Evolutionary conservation across 2,888 invertebrate species (phyloP).

Genomic region (Xanthia togata): DNA sequence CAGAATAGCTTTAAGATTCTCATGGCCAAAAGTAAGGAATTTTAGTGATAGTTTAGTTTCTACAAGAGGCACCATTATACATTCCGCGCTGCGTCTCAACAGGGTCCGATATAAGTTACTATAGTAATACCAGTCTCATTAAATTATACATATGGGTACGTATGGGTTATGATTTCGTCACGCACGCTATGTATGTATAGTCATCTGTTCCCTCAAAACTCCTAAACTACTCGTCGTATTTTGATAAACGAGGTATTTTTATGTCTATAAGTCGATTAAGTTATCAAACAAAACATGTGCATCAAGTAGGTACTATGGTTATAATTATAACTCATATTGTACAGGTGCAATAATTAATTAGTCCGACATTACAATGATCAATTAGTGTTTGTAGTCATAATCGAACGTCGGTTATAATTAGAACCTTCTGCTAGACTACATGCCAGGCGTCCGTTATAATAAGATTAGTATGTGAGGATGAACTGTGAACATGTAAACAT

Average conservation of each 20-base stretch:
- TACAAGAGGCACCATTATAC: not conserved
- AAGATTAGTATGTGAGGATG: conserved; percentile 14
- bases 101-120: not conserved
- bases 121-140: conserved; percentile 4
- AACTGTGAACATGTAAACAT: conserved; percentile 26
- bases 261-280: not conserved
- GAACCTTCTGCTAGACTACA: conserved; percentile 3
- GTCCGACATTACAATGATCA: conserved; percentile 24
- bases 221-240: not conserved
- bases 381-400: conserved; percentile 20
- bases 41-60: too few relatives aligned
- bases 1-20: too few relatives aligned
- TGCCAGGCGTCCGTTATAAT: conserved; percentile 10
- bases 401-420: conserved; percentile 23
- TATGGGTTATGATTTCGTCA: not conserved
- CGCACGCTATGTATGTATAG: not conserved
- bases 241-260: not conserved
- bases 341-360: conserved; percentile 45
- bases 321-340: not conserved
- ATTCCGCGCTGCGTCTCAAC: not conserved
- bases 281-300: conserved; percentile 15
- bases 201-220: not conserved
- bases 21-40: too few relatives aligned
- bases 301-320: not conserved
- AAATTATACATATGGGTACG: too few relatives aligned